phyloP scores from a whole-genome alignment of 2,113 vertebrate genomes.

The Kobus ellipsiprymnus region DNA sequence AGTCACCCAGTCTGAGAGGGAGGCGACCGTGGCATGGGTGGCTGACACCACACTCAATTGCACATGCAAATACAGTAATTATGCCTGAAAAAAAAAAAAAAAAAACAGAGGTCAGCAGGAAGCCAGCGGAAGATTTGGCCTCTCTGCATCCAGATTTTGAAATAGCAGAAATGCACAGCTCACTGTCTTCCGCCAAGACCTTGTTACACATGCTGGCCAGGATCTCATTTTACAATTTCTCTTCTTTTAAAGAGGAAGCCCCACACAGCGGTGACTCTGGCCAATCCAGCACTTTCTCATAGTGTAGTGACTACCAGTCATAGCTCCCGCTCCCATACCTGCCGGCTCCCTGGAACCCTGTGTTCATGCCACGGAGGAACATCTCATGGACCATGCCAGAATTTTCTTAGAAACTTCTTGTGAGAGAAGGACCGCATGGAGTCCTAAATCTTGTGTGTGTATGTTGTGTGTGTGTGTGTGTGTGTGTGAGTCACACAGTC shows the following conservation, averaged over 20 bases:
- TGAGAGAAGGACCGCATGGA: slow-evolving; percentile 63
- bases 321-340: not conserved
- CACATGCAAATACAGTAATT: slow-evolving; percentile 42
- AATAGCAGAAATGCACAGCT: slow-evolving; percentile 62
- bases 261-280: slow-evolving; percentile 44
- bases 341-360: not conserved
- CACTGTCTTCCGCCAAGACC: slow-evolving; percentile 58
- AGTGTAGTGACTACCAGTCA: not conserved
- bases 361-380: slow-evolving; percentile 15
- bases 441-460: slow-evolving; percentile 35
- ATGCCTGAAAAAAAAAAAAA: slow-evolving; percentile 1
- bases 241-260: slow-evolving; percentile 76
- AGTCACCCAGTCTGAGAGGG: not conserved
- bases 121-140: slow-evolving; percentile 47
- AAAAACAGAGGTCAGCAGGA: slow-evolving; percentile 39
- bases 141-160: slow-evolving; percentile 63
- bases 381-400: not conserved
- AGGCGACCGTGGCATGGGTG: not conserved
- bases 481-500: not conserved
- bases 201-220: slow-evolving; percentile 5
- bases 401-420: slow-evolving; percentile 51
- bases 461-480: not conserved
- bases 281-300: slow-evolving; percentile 62
- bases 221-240: slow-evolving; percentile 66
- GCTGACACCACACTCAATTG: slow-evolving; percentile 25